Evolutionary conservation across 2,888 invertebrate species (phyloP), one percentile per base, ranked within the genome.

Genomic region (Theodoxus fluviatilis): DNA sequence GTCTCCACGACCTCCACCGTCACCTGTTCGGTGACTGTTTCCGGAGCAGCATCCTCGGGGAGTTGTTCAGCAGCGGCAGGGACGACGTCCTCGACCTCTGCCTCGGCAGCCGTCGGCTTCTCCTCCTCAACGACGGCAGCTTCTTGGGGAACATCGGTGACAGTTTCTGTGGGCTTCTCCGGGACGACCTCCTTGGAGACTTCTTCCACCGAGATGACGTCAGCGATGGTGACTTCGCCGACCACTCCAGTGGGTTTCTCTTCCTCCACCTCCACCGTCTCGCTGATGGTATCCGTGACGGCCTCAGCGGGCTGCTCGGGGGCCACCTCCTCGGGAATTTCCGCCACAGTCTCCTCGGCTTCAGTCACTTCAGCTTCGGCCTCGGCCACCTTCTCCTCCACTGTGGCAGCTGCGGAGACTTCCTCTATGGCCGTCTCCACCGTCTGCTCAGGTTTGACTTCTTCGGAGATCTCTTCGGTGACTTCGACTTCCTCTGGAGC

Each of bases 261-360:
- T 70, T 74, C 75, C 67, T 75, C 73, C 28, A 74, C 67, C 69
- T 72, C 65, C 7, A 75, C 69, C 47, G 72, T 72, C 69, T 74
- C 74, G 9, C n/a, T n/a, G n/a, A n/a, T 9, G 76, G 43, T 59
- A 74, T 73, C 74, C 25, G 74, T 73, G 33, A 79, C 74, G 67
- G 78, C 78, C 49, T 75, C 74, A 22, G 75, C 71, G 65, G 71
- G 73, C 59, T 77, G 73, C 59, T 73, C 63, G 47, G 75, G 71
- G 3, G 70, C 38, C 64, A 71, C 74, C 33, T 73, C 71, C 49
- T 72, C 9, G 67, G 67, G 72, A 43, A 72, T 52, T 37, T 72
- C 69, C 31, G 33, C n/a, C 25, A 72, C 35, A 35, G 71, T 65
- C 59, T 55, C 66, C 67, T 75, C 72, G 18, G 57, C 68, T 35